Base-by-base conservation (phyloP, 2,888 invertebrate species). In the Cremastinae sp. region DNA sequence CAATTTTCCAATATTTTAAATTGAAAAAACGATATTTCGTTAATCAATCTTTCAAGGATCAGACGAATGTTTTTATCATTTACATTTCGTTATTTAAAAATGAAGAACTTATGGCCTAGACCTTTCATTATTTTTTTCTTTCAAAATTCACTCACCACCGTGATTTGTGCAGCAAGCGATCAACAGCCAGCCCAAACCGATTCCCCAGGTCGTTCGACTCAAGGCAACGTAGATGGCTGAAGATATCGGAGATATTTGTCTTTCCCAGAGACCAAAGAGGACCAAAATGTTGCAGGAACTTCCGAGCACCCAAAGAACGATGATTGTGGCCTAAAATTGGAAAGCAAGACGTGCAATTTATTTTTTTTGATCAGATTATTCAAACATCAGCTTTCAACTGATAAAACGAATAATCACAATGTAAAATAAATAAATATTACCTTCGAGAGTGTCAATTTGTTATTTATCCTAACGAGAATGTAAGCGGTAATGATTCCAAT, bases 131-230 rank as follows among this genome's bases (percentile, higher is more conserved):
- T n/a, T n/a, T n/a, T n/a, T n/a, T 2, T 28, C 2, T 28, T 28
- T 5, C 28, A 28, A 28, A 49, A 14, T 8, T 16, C 8, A 7
- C 79, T 86, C 84, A 91, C 91, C 90, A 75, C 89, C 92, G 64
- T 93, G 90, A 2, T 91, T 91, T 0, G 91, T 91, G 28, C 90
- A 90, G 80, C 93, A 93, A 49, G 92, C 92, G 10, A 92, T 86
- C 28, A 92, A 86, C 79, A 92, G 84, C 93, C 93, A 93, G 43
- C 91, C 91, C 3, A 93, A 83, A 2, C 92, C 91, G 18, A 92
- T 71, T 1, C 91, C 92, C 91, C 93, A 93, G 14, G 90, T 84
- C 0, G 92, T 89, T 49, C 92, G 90, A 1, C 92, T 91, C 4
- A 92, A 71, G 0, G 91, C 91, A 45, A 91, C 90, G 70, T 93